These are phyloP conservation scores for Clusia tigrina DNA, from an alignment of 2,888 invertebrate species.

Conservation along the genomic window DNA sequence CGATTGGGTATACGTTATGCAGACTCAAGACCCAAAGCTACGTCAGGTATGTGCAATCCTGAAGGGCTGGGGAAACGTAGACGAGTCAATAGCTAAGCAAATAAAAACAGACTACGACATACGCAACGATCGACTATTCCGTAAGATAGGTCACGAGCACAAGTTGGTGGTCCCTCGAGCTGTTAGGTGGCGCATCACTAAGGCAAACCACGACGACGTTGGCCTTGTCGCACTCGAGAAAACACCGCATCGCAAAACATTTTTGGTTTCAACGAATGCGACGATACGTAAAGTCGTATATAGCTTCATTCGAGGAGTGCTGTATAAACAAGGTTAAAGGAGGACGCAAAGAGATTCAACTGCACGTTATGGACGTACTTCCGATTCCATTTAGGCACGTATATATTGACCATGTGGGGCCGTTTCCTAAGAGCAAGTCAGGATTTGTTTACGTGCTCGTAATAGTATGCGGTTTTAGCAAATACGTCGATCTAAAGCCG, in stretches of 20 bases:
- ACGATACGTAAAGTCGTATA: slow-evolving; percentile 34
- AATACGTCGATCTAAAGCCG: slow-evolving; percentile 2
- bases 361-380: slow-evolving; percentile 22
- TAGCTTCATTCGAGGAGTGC: slow-evolving; percentile 34
- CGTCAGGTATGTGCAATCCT: too few relatives aligned
- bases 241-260: slow-evolving; percentile 32
- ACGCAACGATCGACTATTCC: slow-evolving; percentile 12
- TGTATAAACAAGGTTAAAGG: slow-evolving; percentile 30
- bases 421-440: slow-evolving; percentile 32
- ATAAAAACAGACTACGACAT: slow-evolving; percentile 11
- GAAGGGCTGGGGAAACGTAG: too few relatives aligned
- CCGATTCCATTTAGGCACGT: slow-evolving; percentile 31
- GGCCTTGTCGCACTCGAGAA: slow-evolving; percentile 37
- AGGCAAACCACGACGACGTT: slow-evolving; percentile 35
- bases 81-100: too few relatives aligned
- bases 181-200: slow-evolving; percentile 31
- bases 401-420: slow-evolving; percentile 39
- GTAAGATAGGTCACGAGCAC: neutral
- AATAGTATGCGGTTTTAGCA: neutral
- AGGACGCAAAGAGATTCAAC: slow-evolving; percentile 27
- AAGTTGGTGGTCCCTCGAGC: slow-evolving; percentile 28
- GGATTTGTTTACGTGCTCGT: slow-evolving; percentile 9
- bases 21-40: too few relatives aligned
- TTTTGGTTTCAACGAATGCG: slow-evolving; percentile 39
- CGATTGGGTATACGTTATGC: too few relatives aligned